Base-by-base conservation (phyloP, 2,888 invertebrate genomes). In the Pomacea canaliculata region DNA sequence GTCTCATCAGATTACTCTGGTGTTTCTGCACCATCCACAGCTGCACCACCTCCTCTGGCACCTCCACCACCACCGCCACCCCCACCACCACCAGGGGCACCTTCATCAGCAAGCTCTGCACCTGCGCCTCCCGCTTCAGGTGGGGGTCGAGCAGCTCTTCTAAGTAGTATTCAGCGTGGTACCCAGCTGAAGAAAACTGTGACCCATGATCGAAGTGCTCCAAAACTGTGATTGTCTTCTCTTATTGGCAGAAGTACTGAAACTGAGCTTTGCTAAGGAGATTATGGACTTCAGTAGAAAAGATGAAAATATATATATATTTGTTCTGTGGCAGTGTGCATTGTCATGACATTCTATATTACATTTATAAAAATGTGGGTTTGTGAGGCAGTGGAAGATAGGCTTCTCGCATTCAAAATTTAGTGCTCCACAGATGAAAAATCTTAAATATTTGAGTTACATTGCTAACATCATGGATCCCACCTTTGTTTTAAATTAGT, bases 141-240 rank as follows among this genome's bases (percentile, higher is more conserved):
- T 1, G 66, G 79, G 7, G 83, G 77, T 13, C 82, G 88, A 66
- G 56, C 77, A 12, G 86, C 86, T 16, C 71, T 88, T 63, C 81
- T 88, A 27, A 79, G 83, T n/a, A 81, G 80, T 76, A 87, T 88
- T 37, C 76, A 81, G 16, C 74, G 79, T 75, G 87, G 88, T 5
- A 51, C 81, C 9, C 80, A 70, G 18, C 77, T 88, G 46, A 86
- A 86, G 78, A 86, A 85, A 69, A 71, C 86, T n/a, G 70, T 80
- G 19, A 86, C 85, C 19, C 84, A 84, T 78, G 87, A 87, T 71
- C 84, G 82, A 77, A 87, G 86, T 81, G 82, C 80, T 37, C 86
- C 85, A 7, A 84, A 79, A 75, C 76, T 85, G 46, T 83, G 66
- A 74, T 70, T 10, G 13, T 2, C 12, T 62, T n/a, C 63, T 63